Evolutionary conservation across 2,113 vertebrate species (phyloP).

Genomic region (Chaenocephalus aceratus): DNA sequence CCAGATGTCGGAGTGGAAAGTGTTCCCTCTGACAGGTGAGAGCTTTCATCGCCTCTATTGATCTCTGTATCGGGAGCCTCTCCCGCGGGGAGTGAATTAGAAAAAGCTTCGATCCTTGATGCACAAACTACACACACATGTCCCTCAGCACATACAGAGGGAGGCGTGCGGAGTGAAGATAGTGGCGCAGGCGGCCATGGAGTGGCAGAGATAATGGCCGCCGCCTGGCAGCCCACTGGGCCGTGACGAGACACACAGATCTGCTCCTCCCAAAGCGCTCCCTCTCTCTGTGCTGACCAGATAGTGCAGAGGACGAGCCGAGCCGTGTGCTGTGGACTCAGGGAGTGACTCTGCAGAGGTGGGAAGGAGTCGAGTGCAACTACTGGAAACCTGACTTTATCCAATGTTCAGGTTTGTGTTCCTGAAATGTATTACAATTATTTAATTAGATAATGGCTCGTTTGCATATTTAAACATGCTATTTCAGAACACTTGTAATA

Average conservation of each 20-base stretch:
- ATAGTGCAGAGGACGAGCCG: conserved; percentile 35
- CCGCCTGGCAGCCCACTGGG: conserved; percentile 71
- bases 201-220: conserved; percentile 71
- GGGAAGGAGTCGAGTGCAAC: too few relatives aligned
- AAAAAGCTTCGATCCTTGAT: conserved; percentile 37
- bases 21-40: conserved; percentile 22
- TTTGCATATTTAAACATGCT: too few relatives aligned
- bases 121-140: conserved; percentile 17
- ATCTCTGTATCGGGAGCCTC: conserved; percentile 50
- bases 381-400: too few relatives aligned
- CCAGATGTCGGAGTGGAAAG: not conserved
- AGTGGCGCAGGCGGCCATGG: conserved; percentile 66
- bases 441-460: too few relatives aligned
- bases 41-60: conserved; percentile 38
- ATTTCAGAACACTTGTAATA: too few relatives aligned
- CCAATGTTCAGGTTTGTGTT: too few relatives aligned
- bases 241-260: conserved; percentile 61
- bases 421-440: too few relatives aligned
- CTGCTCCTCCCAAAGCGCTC: conserved; percentile 46
- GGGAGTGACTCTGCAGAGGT: not conserved
- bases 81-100: conserved; percentile 39
- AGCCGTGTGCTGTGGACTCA: conserved; percentile 23
- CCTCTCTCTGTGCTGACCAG: conserved; percentile 21
- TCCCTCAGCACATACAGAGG: conserved; percentile 59
- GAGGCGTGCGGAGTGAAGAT: conserved; percentile 67